A percentile compares a stretch with the other conserved stretches of the same genome.
Evolutionary conservation across 2,797 vertebrate genomes (phyloP).

Genomic region (Galagoides demidoff): DNA sequence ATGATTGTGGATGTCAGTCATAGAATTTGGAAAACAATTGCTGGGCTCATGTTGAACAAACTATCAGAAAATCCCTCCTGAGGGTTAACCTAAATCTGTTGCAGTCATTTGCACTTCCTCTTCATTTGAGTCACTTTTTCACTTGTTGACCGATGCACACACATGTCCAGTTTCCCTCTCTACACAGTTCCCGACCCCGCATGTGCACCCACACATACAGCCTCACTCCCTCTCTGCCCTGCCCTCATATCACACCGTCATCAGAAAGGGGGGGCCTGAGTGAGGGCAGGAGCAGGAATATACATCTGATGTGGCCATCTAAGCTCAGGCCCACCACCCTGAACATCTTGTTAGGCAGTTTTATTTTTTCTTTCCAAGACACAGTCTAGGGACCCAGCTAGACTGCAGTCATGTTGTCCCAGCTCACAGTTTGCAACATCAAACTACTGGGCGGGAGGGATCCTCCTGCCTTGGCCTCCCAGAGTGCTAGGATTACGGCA

Average conservation of each 20-base stretch:
- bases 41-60: not conserved
- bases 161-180: not conserved
- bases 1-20: not conserved
- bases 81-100: not conserved
- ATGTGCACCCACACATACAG: no score
- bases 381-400: no score
- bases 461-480: no score
- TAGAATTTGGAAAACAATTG: not conserved
- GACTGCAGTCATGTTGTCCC: no score
- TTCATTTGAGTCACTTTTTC: not conserved
- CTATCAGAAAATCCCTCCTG: not conserved
- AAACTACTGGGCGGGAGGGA: no score
- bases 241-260: not conserved
- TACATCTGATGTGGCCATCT: no score
- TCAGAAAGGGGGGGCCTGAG: not conserved
- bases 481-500: no score
- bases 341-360: no score
- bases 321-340: not conserved
- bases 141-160: not conserved
- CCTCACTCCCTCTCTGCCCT: fast-evolving
- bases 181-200: not conserved
- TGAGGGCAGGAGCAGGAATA: not conserved
- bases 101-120: not conserved
- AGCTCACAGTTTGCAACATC: no score
- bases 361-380: no score